Percentiles rank a stretch among this genome's conserved stretches.
These are phyloP conservation scores for Temnopleurus reevesii DNA, from an alignment of 53 echinoderm and acorn worm species.

Conservation along the genomic window DNA sequence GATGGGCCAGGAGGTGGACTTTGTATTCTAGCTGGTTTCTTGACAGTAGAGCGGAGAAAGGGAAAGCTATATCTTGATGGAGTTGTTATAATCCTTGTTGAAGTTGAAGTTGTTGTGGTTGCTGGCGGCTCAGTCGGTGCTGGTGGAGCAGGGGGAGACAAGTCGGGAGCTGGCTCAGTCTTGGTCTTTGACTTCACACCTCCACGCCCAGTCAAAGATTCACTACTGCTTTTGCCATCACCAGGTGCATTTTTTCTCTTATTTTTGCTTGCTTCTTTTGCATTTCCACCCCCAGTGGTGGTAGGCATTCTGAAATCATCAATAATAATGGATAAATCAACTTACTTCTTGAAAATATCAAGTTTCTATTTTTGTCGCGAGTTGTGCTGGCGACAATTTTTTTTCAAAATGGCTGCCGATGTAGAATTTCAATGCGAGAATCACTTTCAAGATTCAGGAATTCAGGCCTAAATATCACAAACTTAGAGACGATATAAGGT, in stretches of 20 bases:
- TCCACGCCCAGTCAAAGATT: constrained; percentile 53
- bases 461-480: background rate
- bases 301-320: constrained; percentile 29
- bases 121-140: background rate
- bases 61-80: constrained; percentile 36
- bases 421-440: constrained; percentile 47
- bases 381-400: background rate
- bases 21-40: constrained; percentile 23
- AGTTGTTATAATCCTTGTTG: constrained; percentile 34
- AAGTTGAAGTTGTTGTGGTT: constrained; percentile 8
- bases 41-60: constrained; percentile 42
- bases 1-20: constrained; percentile 47
- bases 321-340: background rate
- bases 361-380: constrained; percentile 14
- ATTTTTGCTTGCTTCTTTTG: constrained; percentile 18
- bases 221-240: background rate
- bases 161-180: too few relatives aligned
- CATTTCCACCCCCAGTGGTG: constrained; percentile 27
- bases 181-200: background rate
- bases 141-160: too few relatives aligned
- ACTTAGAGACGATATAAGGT: background rate
- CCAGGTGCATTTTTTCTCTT: constrained; percentile 21
- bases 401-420: constrained; percentile 63
- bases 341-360: background rate
- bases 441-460: background rate